Evolutionary conservation across 2,797 vertebrate genomes (phyloP), one percentile per base, ranked within the genome.

Genomic region (Phalanger gymnotis): DNA sequence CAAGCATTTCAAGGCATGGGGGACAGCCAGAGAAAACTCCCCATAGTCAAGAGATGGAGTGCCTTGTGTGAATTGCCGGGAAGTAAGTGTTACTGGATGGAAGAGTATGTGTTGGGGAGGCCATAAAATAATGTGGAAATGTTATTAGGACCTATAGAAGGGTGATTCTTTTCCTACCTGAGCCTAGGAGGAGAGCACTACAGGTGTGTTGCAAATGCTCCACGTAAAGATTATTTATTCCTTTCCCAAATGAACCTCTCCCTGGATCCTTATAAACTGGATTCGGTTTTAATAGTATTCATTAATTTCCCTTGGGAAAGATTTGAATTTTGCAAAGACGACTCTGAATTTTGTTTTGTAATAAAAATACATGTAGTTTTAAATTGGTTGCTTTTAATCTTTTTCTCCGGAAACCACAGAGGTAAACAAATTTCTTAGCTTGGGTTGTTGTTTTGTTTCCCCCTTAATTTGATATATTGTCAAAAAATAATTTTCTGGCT

Each of bases 271-370:
- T 54, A 94, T 47, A 73, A 73, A 66, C 90, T 55, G 54, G 53
- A 94, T 95, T 93, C 5, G 0, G 54, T 51, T 93, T 93, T 52
- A 91, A 91, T 30, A 54, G 90, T 61, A 90, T 61, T 92, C 66
- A 47, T 95, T 95, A 92, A 81, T 92, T 90, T 95, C 96, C 95
- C 96, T 61, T 1, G 30, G 93, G 96, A 47, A 92, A 93, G 93
- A 3, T 31, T 52, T 53, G 90, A 53, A 93, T 97, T 94, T 93
- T 91, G 54, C 22, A 30, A 11, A 92, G 93, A 81, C 16, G 90
- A 92, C 53, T 93, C 31, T 19, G 54, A 56, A 51, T 66, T 96
- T 94, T 94, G 55, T 61, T 93, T 92, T n/a, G 87, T 53, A 73
- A 94, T 92, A 55, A 95, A 94, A 95, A 97, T 55, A 91, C 52